Conservation (phyloP, 1,140 invertebrate genomes). For the Panagrolaimus sp. region DNA sequence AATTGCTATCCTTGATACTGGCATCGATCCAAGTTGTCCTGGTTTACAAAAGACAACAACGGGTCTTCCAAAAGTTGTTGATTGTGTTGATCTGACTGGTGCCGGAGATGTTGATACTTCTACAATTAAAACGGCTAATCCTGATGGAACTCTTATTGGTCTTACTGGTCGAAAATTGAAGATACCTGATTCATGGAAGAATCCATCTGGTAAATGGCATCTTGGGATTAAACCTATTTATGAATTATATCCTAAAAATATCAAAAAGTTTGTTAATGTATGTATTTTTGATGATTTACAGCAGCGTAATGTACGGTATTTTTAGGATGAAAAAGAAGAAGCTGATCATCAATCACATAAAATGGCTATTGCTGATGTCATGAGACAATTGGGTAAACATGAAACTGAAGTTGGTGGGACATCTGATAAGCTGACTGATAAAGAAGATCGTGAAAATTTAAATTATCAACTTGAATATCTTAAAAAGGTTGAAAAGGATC, state of each 20-base stretch:
- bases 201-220: conserved; percentile 68
- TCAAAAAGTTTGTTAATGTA: conserved; percentile 72
- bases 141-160: conserved; percentile 74
- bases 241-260: conserved; percentile 76
- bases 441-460: conserved; percentile 80
- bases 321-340: conserved; percentile 75
- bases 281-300: neutral
- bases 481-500: conserved; percentile 74
- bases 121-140: conserved; percentile 69
- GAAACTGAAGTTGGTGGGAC: conserved; percentile 61
- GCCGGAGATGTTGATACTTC: conserved; percentile 87
- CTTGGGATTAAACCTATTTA: conserved; percentile 79
- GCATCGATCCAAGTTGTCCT: conserved; percentile 86
- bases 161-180: conserved; percentile 80
- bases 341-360: conserved; percentile 79
- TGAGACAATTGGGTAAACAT: conserved; percentile 67
- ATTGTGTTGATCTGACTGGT: conserved; percentile 87
- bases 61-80: conserved; percentile 85
- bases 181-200: conserved; percentile 77
- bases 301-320: conserved; percentile 34
- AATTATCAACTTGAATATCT: conserved; percentile 79
- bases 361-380: conserved; percentile 71
- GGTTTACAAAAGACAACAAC: conserved; percentile 76
- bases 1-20: conserved; percentile 92
- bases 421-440: conserved; percentile 67